phyloP scores from a whole-genome alignment of 2,113 vertebrate genomes.

The Phoenicopterus ruber region DNA sequence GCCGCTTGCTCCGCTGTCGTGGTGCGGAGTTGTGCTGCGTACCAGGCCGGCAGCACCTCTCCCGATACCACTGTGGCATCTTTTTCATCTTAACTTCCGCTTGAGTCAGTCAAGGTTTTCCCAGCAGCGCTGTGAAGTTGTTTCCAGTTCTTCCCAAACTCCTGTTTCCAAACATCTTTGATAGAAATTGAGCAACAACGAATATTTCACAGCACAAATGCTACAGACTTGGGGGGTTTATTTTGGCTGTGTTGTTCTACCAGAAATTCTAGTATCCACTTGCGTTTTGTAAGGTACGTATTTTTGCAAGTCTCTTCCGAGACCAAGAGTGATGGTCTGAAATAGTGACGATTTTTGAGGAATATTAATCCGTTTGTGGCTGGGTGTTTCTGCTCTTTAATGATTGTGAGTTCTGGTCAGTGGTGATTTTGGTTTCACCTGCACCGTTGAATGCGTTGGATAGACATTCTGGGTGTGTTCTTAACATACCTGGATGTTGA shows the following conservation, averaged over 20 bases:
- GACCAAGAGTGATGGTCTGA: background rate
- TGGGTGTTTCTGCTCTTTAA: background rate
- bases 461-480: background rate
- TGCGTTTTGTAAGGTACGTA: background rate
- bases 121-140: background rate
- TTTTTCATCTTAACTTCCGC: background rate
- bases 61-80: background rate
- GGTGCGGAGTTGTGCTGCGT: fast-evolving
- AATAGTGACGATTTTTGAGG: background rate
- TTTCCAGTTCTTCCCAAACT: background rate
- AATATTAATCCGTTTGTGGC: background rate
- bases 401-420: background rate
- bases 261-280: background rate
- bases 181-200: background rate
- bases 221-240: background rate
- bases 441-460: background rate
- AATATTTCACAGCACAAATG: background rate
- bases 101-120: background rate
- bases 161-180: background rate
- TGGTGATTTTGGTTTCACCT: background rate
- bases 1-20: fast-evolving
- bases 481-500: background rate
- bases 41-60: background rate
- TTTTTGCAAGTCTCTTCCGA: background rate
- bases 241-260: background rate